Base-by-base conservation (phyloP, 35 echinoderm and acorn worm genomes). In the Ophiothrix spiculata region DNA sequence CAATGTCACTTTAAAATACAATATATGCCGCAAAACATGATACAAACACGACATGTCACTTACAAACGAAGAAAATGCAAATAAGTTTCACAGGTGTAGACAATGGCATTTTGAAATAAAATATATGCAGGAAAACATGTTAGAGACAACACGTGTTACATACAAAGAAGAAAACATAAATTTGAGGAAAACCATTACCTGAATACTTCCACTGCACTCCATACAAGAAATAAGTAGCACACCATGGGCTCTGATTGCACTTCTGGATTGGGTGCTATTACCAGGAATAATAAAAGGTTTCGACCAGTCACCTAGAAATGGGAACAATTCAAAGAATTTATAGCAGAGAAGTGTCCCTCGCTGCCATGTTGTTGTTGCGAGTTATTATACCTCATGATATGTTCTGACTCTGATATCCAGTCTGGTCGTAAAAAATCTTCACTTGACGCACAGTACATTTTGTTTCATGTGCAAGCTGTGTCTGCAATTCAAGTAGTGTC, bases 181-280 rank as follows among this genome's bases (percentile, higher is more conserved):
- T 33, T 35, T 79, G 14, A n/a, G 25, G 31, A 8, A 39, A 25
- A 83, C 28, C 14, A 77, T 82, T 79, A 99, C 96, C 96, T 99
- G 32, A 99, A 76, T 1, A 99, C 76, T 76, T 99, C 96, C 29
- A 94, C 80, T 36, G 92, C 39, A 83, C 91, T 99, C 96, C 96
- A 99, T 36, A 99, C 80, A 4, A 99, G 49, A 56, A 94, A 91
- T 6, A 94, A 75, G 41, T 93, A 99, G 75, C 86, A 89, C 31
- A 93, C 89, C 56, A 93, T 91, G 16, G 92, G 88, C 33, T 99
- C 76, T 1, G 32, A 25, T 31, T 89, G 80, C 33, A 99, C 46
- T 16, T 77, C 84, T 31, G 79, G 85, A 60, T 90, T 85, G 56
- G 86, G 86, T 69, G 83, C 32, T 25, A 99, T 94, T 6, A 99